phyloP scores from a whole-genome alignment of 30 jellyfish, hydroid and myxozoan genomes.

The Aurelia coerulea region DNA sequence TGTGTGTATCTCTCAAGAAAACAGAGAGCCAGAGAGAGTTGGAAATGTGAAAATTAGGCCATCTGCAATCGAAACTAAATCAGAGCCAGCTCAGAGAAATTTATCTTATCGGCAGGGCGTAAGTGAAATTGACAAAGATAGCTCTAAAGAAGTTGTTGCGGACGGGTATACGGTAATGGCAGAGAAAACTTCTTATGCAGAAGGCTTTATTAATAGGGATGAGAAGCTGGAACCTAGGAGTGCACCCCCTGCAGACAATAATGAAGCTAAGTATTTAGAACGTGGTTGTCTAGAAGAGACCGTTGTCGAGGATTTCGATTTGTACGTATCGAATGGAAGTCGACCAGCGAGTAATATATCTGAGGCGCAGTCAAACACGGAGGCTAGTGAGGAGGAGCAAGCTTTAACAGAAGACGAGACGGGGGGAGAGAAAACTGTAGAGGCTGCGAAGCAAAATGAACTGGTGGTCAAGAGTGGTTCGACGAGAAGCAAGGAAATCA shows the following conservation, averaged over 20 bases:
- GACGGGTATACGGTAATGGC: background rate
- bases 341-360: slow-evolving; percentile 52
- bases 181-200: background rate
- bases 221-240: background rate
- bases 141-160: background rate
- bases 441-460: no score
- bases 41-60: background rate
- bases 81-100: no score
- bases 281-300: slow-evolving; percentile 24
- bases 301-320: slow-evolving; percentile 33
- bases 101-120: background rate
- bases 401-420: background rate
- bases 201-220: background rate
- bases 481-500: no score
- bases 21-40: background rate
- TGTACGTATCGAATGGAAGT: slow-evolving; percentile 48
- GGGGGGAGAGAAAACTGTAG: background rate
- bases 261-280: background rate
- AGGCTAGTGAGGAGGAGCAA: background rate
- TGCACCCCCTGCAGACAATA: background rate
- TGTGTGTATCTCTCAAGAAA: background rate
- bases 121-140: background rate
- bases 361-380: slow-evolving; percentile 13
- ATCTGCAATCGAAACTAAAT: no score
- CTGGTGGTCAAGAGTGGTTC: no score